These are phyloP conservation scores for Solenopsis invicta DNA, from an alignment of 1,140 invertebrate species.

Conservation along the genomic window DNA sequence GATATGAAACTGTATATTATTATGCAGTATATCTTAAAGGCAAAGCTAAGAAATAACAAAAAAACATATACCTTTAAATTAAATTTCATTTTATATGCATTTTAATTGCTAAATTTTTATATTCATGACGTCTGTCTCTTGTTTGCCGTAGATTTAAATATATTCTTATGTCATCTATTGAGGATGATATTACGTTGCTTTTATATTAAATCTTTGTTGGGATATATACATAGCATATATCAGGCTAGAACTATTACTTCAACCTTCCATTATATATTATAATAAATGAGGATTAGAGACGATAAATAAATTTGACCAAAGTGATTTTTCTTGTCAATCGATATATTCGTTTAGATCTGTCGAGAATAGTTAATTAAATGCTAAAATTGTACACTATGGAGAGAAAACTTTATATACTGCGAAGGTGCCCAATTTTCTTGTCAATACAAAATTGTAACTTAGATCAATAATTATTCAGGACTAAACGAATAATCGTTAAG, in stretches of 20 bases:
- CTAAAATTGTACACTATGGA: neutral
- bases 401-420: neutral
- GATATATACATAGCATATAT: constrained; percentile 14
- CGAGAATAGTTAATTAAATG: constrained; percentile 24
- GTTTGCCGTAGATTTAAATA: constrained; percentile 41
- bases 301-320: constrained; percentile 61
- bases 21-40: constrained; percentile 27
- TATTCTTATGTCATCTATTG: neutral
- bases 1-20: constrained; percentile 15
- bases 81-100: constrained; percentile 13
- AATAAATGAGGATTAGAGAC: constrained; percentile 10
- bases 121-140: neutral
- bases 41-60: neutral
- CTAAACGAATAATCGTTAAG: constrained; percentile 21
- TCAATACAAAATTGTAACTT: constrained; percentile 1
- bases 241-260: constrained; percentile 37
- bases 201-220: constrained; percentile 40
- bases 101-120: constrained; percentile 2
- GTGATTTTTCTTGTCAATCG: constrained; percentile 34
- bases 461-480: constrained; percentile 38
- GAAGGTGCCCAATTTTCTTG: neutral
- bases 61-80: constrained; percentile 6
- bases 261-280: constrained; percentile 19
- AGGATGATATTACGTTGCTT: constrained; percentile 25
- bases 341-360: constrained; percentile 46